phyloP scores from a whole-genome alignment of 1,140 invertebrate species.

The Oryctes rhinoceros region DNA sequence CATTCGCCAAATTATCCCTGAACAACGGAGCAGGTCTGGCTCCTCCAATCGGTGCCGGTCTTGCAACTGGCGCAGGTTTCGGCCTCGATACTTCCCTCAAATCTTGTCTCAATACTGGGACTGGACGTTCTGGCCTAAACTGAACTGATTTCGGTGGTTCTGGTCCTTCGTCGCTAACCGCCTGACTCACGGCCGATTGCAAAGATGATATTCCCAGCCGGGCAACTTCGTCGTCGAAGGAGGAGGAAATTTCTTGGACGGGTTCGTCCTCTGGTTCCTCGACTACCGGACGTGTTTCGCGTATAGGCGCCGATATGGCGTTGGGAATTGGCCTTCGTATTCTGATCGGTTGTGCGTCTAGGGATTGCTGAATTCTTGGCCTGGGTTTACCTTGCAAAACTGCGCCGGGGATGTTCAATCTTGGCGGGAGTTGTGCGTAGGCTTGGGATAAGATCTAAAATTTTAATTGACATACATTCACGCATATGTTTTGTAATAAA shows the following conservation, averaged over 20 bases:
- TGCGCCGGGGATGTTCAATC: conserved; percentile 70
- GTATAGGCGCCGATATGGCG: conserved; percentile 42
- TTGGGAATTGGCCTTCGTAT: conserved; percentile 48
- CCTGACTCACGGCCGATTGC: conserved; percentile 49
- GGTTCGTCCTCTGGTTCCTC: conserved; percentile 53
- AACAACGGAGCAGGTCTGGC: conserved; percentile 19
- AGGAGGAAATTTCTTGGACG: conserved; percentile 43
- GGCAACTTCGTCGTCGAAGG: conserved; percentile 55
- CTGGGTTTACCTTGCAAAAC: conserved; percentile 55
- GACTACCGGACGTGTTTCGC: conserved; percentile 54
- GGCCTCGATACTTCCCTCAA: conserved; percentile 37
- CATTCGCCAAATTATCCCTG: conserved; percentile 35
- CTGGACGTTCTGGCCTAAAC: conserved; percentile 66
- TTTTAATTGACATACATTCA: background rate
- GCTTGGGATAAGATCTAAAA: conserved; percentile 31
- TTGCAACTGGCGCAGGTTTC: background rate
- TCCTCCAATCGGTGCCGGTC: background rate
- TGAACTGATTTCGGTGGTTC: conserved; percentile 60
- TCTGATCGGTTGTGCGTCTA: conserved; percentile 41
- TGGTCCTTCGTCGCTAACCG: conserved; percentile 51
- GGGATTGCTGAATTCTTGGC: conserved; percentile 43
- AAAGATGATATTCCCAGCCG: conserved; percentile 50
- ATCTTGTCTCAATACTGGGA: conserved; percentile 49
- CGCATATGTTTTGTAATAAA: no score
- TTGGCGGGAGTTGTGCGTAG: conserved; percentile 54